Percentiles rank a stretch among this genome's conserved stretches.
phyloP scores from a whole-genome alignment of 2,113 vertebrate genomes.

The Muntiacus reevesi region DNA sequence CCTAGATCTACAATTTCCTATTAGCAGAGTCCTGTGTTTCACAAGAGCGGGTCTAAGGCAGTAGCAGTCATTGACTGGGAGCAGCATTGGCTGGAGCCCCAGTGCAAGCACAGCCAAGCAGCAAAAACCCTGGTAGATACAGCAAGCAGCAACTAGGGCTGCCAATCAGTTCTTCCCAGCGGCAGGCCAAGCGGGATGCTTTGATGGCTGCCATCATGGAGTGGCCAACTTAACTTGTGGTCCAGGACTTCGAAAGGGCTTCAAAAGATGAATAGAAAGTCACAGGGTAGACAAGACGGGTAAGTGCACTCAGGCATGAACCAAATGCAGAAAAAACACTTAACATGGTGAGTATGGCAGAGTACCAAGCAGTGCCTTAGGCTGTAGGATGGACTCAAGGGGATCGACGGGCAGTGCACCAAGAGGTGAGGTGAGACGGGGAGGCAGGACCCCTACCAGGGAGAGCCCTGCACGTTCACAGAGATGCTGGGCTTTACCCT shows the following conservation, averaged over 20 bases:
- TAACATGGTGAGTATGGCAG: fast-evolving
- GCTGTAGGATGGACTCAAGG: not conserved
- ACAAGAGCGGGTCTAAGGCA: not conserved
- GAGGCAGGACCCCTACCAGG: not conserved
- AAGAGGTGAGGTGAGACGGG: not conserved
- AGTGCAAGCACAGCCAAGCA: fast-evolving
- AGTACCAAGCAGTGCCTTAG: not conserved
- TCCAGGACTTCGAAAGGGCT: not conserved
- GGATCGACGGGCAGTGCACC: fast-evolving
- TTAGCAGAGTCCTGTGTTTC: not conserved
- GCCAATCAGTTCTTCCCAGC: not conserved
- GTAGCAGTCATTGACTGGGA: not conserved
- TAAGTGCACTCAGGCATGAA: not conserved
- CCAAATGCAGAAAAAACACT: not conserved
- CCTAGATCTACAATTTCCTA: not conserved
- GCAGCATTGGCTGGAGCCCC: not conserved
- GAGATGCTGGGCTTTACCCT: not conserved
- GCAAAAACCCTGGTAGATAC: not conserved
- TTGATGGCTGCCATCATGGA: not conserved
- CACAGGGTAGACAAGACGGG: not conserved
- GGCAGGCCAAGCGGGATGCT: not conserved
- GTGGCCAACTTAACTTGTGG: not conserved
- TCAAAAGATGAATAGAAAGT: not conserved
- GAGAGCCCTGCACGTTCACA: not conserved
- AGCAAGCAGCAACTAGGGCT: not conserved